These are phyloP conservation scores for Cnemophilus loriae DNA, from an alignment of 2,113 vertebrate genomes.

Conservation along the genomic window DNA sequence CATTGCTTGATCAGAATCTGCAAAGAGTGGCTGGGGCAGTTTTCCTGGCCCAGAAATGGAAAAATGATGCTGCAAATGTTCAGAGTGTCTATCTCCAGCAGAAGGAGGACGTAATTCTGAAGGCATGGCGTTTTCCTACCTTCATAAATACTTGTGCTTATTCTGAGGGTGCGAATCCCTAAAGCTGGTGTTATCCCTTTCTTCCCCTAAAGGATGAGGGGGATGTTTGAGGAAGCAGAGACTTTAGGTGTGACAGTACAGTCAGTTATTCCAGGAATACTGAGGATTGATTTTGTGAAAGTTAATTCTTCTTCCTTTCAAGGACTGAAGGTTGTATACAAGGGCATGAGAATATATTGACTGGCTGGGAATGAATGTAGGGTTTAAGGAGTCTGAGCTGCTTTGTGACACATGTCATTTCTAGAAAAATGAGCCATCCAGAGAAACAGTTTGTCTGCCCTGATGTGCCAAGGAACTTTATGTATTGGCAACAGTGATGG, in stretches of 20 bases:
- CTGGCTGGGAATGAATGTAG: constrained; percentile 65
- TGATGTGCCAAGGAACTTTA: constrained; percentile 56
- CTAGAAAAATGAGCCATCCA: constrained; percentile 70
- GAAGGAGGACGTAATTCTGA: constrained; percentile 21
- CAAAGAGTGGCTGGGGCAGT: not conserved
- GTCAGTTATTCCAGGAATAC: not conserved
- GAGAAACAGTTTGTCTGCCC: constrained; percentile 65
- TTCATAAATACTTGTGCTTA: constrained; percentile 20
- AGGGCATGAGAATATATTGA: constrained; percentile 57
- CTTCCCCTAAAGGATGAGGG: not conserved
- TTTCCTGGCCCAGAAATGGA: not conserved
- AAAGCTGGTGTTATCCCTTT: not conserved
- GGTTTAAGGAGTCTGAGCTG: constrained; percentile 63
- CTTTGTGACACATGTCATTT: constrained; percentile 73
- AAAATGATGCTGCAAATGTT: not conserved
- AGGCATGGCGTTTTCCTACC: not conserved
- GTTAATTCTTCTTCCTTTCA: constrained; percentile 64
- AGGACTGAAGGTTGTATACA: constrained; percentile 58
- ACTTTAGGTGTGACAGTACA: constrained; percentile 28
- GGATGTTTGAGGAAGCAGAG: constrained; percentile 24
- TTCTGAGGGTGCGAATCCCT: constrained; percentile 37
- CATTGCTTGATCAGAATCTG: not conserved
- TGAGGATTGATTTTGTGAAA: constrained; percentile 55
- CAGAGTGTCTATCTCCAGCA: not conserved
- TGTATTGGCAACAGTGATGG: constrained; percentile 61